These are phyloP conservation scores for Aramus guarauna DNA, from an alignment of 2,113 vertebrate species.

Conservation along the genomic window DNA sequence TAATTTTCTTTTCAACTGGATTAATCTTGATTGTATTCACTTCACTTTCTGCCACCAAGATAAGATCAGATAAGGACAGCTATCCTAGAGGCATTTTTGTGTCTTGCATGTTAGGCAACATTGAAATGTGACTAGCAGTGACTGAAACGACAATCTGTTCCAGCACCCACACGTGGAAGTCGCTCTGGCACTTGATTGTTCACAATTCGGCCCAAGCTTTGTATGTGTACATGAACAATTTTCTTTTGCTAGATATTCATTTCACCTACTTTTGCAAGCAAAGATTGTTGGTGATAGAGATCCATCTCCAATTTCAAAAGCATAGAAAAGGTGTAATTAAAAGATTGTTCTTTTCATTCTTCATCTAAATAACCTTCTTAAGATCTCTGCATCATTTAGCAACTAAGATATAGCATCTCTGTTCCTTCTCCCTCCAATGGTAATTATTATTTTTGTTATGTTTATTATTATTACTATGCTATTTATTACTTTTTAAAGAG, in stretches of 20 bases:
- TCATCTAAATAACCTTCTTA: not conserved
- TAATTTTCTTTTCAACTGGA: not conserved
- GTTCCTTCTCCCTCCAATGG: not conserved
- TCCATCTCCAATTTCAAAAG: not conserved
- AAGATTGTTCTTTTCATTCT: not conserved
- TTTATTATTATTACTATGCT: not conserved
- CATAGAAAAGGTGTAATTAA: not conserved
- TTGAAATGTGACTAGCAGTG: not conserved
- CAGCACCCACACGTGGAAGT: accelerated
- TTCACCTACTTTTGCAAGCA: not conserved
- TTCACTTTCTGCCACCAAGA: not conserved
- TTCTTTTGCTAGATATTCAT: not conserved
- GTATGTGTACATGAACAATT: not conserved
- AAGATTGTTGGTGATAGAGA: not conserved
- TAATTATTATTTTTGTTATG: not conserved
- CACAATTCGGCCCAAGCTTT: not conserved
- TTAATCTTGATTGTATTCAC: not conserved
- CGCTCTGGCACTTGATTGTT: not conserved
- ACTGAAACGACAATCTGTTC: not conserved
- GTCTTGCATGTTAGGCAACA: not conserved
- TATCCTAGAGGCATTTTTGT: not conserved
- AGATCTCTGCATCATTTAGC: not conserved
- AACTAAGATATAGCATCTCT: not conserved
- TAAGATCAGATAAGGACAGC: not conserved
- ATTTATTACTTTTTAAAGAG: not conserved